Base-by-base conservation (phyloP, 1,140 invertebrate species). In the Atta texana region DNA sequence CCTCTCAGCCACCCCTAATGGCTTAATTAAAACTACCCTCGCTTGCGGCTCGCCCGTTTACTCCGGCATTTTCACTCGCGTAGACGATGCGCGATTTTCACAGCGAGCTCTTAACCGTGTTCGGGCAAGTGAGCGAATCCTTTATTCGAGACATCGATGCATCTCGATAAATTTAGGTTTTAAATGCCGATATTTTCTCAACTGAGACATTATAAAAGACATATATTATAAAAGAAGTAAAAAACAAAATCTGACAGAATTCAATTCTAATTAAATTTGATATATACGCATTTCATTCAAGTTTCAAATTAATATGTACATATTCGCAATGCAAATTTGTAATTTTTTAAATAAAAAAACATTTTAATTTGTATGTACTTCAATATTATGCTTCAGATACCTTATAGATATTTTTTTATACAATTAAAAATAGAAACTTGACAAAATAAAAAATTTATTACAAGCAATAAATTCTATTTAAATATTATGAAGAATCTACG, bases 21-120 rank as follows among this genome's bases (percentile, higher is more conserved):
- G 92, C 94, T 94, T 95, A 95, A 95, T 95, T 95, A 95, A 95
- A 95, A 94, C 94, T 91, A 95, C 94, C 94, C 94, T 94, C 89
- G 91, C 90, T 91, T 90, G 89, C 61, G 69, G 77, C 87, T 69
- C 74, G 89, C 59, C 77, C 82, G 88, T 91, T 90, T 88, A 88
- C 72, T 78, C 39, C 59, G 31, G 34, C 72, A 76, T 81, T 85
- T 90, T 76, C 76, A 75, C 31, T 76, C 68, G 85, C 55, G 53
- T 28, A 69, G n/a, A 72, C 53, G 66, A 82, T 55, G 51, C 16
- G 71, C 85, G 76, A 34, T 90, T 87, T 66, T 39, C 63, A 55
- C 18, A 66, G 68, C 82, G 66, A 72, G 59, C 59, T 88, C 44
- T 53, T 24, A 72, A 6, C 0, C 14, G 8, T 14, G 16, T 6